Evolutionary conservation across 2,888 invertebrate genomes (phyloP).

Genomic region (Onthophagus sagittarius): DNA sequence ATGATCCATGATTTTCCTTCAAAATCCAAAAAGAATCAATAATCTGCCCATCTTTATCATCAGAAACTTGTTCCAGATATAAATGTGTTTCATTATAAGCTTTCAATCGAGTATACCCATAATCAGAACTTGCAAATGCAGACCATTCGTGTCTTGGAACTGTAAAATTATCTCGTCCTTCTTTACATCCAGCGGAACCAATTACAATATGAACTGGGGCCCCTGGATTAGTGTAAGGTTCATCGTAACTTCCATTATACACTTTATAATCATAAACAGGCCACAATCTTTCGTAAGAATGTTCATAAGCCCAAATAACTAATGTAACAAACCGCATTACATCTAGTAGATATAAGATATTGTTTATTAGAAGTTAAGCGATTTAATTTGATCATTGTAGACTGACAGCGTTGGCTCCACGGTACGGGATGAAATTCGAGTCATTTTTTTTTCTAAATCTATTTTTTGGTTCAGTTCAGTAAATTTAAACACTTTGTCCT

Average conservation of each 20-base stretch:
- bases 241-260: conserved; percentile 62
- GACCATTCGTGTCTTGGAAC: conserved; percentile 66
- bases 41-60: conserved; percentile 63
- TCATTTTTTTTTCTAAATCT: too few relatives aligned
- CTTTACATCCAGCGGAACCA: conserved; percentile 85
- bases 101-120: conserved; percentile 85
- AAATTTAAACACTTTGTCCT: too few relatives aligned
- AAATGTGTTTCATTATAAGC: conserved; percentile 81
- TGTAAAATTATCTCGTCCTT: conserved; percentile 66
- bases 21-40: conserved; percentile 67
- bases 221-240: conserved; percentile 64
- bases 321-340: too few relatives aligned
- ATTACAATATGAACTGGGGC: conserved; percentile 91
- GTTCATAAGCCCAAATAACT: conserved; percentile 96
- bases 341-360: too few relatives aligned
- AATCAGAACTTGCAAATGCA: conserved; percentile 81
- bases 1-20: conserved; percentile 53
- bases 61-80: conserved; percentile 83
- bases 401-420: too few relatives aligned
- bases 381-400: too few relatives aligned
- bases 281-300: conserved; percentile 94
- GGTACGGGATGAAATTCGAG: too few relatives aligned
- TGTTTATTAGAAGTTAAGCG: too few relatives aligned
- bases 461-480: too few relatives aligned
- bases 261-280: conserved; percentile 82